A percentile compares a stretch with the other conserved stretches of the same genome.
Evolutionary conservation across 2,113 vertebrate genomes (phyloP).

Genomic region (Morone saxatilis): DNA sequence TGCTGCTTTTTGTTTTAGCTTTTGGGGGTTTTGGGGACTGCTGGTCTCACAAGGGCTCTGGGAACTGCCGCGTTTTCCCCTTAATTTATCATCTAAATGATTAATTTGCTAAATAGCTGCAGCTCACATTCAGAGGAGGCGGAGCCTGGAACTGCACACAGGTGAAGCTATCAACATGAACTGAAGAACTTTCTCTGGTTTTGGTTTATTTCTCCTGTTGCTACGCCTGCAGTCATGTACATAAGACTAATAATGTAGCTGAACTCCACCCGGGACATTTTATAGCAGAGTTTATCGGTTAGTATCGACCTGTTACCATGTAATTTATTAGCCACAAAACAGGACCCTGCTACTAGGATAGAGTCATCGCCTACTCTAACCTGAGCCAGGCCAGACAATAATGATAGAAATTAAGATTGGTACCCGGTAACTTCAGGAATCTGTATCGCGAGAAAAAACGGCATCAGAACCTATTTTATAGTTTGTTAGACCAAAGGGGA

Average conservation of each 20-base stretch:
- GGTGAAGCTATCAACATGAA: neutral
- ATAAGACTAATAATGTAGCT: slow-evolving; percentile 37
- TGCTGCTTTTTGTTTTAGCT: slow-evolving; percentile 6
- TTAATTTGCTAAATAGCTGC: neutral
- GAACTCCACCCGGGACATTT: slow-evolving; percentile 44
- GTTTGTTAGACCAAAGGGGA: slow-evolving; percentile 70
- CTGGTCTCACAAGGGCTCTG: neutral
- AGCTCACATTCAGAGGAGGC: neutral
- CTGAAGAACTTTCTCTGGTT: neutral
- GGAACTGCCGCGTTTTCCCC: neutral
- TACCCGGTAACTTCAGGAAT: too few species aligned
- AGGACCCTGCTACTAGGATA: too few species aligned
- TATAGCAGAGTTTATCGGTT: neutral
- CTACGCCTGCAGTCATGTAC: slow-evolving; percentile 19
- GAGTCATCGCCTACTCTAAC: too few species aligned
- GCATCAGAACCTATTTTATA: neutral
- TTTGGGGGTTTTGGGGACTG: neutral
- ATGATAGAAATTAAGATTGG: too few species aligned
- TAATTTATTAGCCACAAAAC: too few species aligned
- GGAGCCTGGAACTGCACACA: neutral
- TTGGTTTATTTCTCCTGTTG: slow-evolving; percentile 49
- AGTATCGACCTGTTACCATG: too few species aligned
- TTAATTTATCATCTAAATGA: neutral
- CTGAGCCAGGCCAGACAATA: too few species aligned
- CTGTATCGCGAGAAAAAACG: too few species aligned